Conservation (phyloP, 30 jellyfish, hydroid and myxozoan species). For the Aurelia sp. region DNA sequence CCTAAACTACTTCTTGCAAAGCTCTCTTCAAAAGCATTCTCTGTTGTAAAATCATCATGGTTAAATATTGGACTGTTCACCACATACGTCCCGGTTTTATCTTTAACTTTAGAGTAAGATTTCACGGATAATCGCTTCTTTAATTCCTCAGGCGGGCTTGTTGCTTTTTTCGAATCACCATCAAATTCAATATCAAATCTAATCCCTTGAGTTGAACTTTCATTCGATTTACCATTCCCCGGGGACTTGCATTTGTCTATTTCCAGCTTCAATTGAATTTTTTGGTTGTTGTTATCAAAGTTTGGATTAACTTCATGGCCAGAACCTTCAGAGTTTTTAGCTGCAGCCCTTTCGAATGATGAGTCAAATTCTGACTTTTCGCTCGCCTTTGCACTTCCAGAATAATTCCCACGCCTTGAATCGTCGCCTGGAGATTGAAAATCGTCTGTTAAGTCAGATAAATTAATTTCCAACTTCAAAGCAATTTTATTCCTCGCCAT, state of each 20-base stretch:
- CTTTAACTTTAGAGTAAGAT: background rate
- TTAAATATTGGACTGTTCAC: constrained; percentile 51
- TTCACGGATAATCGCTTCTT: constrained; percentile 31
- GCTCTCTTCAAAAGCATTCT: constrained; percentile 2
- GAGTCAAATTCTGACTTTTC: no score
- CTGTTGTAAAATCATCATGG: constrained; percentile 22
- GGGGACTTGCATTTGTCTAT: constrained; percentile 8
- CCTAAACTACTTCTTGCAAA: constrained; percentile 46
- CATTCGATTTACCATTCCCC: background rate
- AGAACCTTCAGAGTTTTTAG: background rate
- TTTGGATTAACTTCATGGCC: background rate
- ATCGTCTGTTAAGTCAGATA: constrained; percentile 13
- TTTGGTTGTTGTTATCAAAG: constrained; percentile 1
- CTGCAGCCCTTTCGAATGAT: background rate
- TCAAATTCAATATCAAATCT: constrained; percentile 38
- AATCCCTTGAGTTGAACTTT: constrained; percentile 25
- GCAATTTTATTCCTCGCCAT: constrained; percentile 40
- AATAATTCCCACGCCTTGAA: no score
- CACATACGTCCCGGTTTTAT: constrained; percentile 62
- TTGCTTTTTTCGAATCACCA: constrained; percentile 11
- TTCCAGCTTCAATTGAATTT: constrained; percentile 12
- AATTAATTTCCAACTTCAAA: constrained; percentile 21
- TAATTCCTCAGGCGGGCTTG: constrained; percentile 34
- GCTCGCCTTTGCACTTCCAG: no score
- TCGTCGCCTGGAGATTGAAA: background rate